Conservation (phyloP, 2,113 vertebrate genomes). For the Peucedramus taeniatus region DNA sequence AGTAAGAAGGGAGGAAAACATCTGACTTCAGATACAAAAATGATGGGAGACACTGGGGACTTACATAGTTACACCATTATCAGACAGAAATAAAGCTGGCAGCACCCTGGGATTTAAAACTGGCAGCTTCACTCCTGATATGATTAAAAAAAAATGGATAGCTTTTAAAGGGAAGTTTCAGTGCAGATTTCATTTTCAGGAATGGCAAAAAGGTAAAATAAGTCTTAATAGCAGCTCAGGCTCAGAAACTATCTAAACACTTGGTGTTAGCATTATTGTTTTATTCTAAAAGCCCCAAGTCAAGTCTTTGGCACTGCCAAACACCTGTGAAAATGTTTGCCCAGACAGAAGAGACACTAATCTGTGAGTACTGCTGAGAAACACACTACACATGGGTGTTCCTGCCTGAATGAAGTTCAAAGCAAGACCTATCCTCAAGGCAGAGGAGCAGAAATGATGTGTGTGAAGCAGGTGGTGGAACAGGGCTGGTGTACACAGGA, state of each 20-base stretch:
- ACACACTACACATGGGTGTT: rapidly evolving
- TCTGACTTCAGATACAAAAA: background rate
- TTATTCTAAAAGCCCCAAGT: background rate
- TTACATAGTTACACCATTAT: background rate
- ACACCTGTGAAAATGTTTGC: background rate
- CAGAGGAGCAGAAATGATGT: background rate
- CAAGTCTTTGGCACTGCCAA: background rate
- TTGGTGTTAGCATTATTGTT: background rate
- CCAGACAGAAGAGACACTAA: rapidly evolving
- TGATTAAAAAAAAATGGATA: background rate
- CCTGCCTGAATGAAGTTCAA: background rate
- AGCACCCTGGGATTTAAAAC: background rate
- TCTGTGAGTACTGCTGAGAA: background rate
- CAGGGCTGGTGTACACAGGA: background rate
- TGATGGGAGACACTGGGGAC: background rate
- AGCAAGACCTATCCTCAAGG: background rate
- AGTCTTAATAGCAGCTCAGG: background rate
- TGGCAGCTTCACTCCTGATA: background rate
- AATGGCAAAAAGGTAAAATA: background rate
- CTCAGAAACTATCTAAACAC: background rate
- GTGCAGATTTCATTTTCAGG: background rate
- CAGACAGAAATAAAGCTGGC: background rate
- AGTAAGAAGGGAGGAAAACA: background rate
- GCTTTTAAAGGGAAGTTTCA: background rate
- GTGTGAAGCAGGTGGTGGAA: background rate